Conservation (phyloP, 2,113 vertebrate species). For the Phoenicopterus ruber region DNA sequence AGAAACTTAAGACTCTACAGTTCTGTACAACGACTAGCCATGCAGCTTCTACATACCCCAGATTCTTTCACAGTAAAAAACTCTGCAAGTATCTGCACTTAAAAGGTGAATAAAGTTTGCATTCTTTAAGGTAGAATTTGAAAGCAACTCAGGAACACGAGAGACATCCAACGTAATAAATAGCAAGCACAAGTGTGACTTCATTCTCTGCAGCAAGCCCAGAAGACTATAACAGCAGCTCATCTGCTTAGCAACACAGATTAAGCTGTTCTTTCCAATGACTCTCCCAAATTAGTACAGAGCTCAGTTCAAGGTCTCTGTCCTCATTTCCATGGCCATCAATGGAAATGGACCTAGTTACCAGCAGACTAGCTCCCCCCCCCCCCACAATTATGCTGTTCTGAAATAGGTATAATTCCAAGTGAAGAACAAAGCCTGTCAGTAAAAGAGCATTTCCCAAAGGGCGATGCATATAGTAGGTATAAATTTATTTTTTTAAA, state of each 20-base stretch:
- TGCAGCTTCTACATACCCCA: background rate
- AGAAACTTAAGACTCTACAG: no score
- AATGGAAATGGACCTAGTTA: background rate
- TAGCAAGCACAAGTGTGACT: background rate
- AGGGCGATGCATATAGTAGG: background rate
- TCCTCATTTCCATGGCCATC: background rate
- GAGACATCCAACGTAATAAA: background rate
- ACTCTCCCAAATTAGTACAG: background rate
- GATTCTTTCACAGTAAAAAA: background rate
- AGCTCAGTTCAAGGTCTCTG: background rate
- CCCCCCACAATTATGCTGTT: background rate
- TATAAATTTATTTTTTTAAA: background rate
- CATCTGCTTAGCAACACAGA: background rate
- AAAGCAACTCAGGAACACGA: background rate
- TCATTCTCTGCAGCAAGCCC: background rate
- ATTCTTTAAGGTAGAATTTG: background rate
- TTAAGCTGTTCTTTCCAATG: background rate
- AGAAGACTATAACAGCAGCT: background rate
- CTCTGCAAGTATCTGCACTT: background rate
- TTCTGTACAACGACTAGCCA: background rate
- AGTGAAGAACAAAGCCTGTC: background rate
- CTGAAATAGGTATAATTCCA: background rate
- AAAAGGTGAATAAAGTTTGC: background rate
- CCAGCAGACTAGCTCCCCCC: background rate
- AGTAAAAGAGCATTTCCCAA: background rate